phyloP scores from a whole-genome alignment of 2,113 vertebrate species.

The Sterna hirundo region DNA sequence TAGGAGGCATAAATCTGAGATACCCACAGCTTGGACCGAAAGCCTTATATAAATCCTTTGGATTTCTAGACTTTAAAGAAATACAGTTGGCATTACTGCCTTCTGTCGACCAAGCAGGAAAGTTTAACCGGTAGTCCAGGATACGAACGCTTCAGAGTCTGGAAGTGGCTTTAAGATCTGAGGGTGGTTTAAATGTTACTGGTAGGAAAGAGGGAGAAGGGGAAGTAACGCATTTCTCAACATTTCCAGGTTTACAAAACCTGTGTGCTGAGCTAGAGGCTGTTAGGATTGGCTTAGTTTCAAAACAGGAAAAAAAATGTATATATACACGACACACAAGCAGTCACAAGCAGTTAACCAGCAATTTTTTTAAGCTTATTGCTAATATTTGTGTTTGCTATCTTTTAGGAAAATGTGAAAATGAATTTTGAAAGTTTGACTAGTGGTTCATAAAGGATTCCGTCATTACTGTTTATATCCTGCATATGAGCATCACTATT shows the following conservation, averaged over 20 bases:
- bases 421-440: background rate
- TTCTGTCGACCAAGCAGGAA: slow-evolving; percentile 5
- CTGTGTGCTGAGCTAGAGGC: background rate
- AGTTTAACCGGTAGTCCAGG: background rate
- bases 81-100: background rate
- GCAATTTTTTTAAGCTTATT: background rate
- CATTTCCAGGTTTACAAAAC: background rate
- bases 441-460: background rate
- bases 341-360: background rate
- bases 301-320: background rate
- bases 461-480: background rate
- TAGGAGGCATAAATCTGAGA: background rate
- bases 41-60: slow-evolving; percentile 34
- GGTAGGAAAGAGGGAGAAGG: background rate
- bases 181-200: slow-evolving; percentile 15
- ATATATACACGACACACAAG: background rate
- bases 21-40: background rate
- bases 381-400: background rate
- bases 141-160: background rate
- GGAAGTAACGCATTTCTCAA: background rate
- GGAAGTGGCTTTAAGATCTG: slow-evolving; percentile 4
- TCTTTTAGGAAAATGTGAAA: background rate
- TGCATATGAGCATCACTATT: background rate
- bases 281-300: background rate
- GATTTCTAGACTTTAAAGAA: background rate